A percentile compares a stretch with the other conserved stretches of the same genome.
Conservation (phyloP, 2,888 invertebrate genomes). For the Orchesellides sinensis region DNA sequence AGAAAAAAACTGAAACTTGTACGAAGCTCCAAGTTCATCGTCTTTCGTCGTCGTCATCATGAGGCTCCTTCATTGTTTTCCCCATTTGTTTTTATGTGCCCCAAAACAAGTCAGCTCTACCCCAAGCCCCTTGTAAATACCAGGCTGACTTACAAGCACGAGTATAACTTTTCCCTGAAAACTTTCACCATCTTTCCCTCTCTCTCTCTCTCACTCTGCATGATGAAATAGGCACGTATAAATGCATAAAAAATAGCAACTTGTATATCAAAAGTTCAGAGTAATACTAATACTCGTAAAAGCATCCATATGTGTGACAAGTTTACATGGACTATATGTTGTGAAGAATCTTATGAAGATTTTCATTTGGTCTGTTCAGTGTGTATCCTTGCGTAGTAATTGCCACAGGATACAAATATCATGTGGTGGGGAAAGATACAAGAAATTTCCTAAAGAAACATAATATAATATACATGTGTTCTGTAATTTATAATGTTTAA, state of each 20-base stretch:
- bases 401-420: not conserved
- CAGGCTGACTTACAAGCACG: no score
- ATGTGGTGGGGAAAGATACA: not conserved
- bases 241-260: no score
- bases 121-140: not conserved
- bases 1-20: not conserved
- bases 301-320: conserved; percentile 1
- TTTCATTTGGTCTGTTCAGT: conserved; percentile 17
- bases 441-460: not conserved
- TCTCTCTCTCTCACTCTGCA: no score
- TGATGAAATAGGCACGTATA: no score
- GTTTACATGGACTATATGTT: not conserved
- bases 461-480: not conserved
- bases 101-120: not conserved
- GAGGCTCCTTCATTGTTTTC: conserved; percentile 17
- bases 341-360: not conserved
- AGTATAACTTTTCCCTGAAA: no score
- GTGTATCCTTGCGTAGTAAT: no score
- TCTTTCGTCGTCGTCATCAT: not conserved
- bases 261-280: no score
- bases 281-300: no score
- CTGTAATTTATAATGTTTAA: no score
- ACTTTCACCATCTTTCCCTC: no score
- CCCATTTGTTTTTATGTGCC: conserved; percentile 19
- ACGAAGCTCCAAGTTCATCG: not conserved